Base-by-base conservation (phyloP, 2,888 invertebrate species). In the Phengaris alcon region DNA sequence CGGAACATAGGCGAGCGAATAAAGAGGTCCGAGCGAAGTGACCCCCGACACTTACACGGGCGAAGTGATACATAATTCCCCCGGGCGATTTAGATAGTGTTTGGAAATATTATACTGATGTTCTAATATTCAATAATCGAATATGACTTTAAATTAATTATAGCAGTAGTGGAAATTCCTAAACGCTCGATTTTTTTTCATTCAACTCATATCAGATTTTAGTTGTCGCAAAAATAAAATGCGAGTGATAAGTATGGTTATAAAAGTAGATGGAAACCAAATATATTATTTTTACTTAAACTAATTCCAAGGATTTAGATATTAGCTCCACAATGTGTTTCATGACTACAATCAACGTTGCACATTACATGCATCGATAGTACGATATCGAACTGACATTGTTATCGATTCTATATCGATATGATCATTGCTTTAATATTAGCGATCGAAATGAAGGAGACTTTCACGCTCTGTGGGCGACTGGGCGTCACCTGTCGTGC, bases 401-500 rank as follows among this genome's bases (percentile, higher is more conserved):
- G n/a, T n/a, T n/a, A n/a, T n/a, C n/a, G n/a, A n/a, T n/a, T n/a
- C n/a, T n/a, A n/a, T n/a, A n/a, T n/a, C n/a, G n/a, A n/a, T n/a
- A n/a, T 64, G 64, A 64, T 64, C 64, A 64, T 64, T 35, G 35
- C 35, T 22, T 76, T 77, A 68, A 55, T 75, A 73, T 68, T 73
- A 75, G 76, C 77, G 75, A 78, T 75, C 75, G 70, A 73, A 69
- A 64, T 77, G 81, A 83, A 83, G 82, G 82, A 82, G 83, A 86
- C 88, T 89, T 89, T 89, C 89, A 84, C 85, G 84, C 77, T 80
- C 78, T 78, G 87, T 89, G 86, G 89, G 88, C 88, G 88, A 84
- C 86, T 89, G 86, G 89, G 88, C 88, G 88, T 85, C 86, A 86
- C 88, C 88, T 87, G 86, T 84, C 83, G 86, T 85, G 84, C 84